A percentile compares a stretch with the other conserved stretches of the same genome.
phyloP scores from a whole-genome alignment of 37 sponge, comb jelly and placozoan genomes.

The Oscarella lobularis region DNA sequence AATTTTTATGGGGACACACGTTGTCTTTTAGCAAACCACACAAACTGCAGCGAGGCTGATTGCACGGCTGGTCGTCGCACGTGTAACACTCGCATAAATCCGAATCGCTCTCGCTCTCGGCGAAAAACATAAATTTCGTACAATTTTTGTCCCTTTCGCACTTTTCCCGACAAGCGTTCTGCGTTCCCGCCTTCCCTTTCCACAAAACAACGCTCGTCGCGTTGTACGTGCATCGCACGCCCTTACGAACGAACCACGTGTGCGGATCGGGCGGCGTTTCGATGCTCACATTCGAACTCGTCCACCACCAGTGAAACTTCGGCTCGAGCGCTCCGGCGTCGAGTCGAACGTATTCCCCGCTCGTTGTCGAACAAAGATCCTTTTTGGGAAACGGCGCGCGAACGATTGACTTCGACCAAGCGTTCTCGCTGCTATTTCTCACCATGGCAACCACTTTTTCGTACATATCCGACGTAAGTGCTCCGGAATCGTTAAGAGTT shows the following conservation, averaged over 20 bases:
- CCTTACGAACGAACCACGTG: conserved; percentile 4
- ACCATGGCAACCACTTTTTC: conserved; percentile 5
- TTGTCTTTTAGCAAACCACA: not conserved
- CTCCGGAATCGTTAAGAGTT: conserved; percentile 9
- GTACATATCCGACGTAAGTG: conserved; percentile 3
- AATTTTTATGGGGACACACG: not conserved
- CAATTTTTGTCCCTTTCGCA: conserved; percentile 7
- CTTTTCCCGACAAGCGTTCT: conserved; percentile 8
- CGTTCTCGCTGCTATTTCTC: conserved; percentile 19
- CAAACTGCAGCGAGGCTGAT: not conserved
- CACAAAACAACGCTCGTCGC: not conserved
- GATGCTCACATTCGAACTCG: not conserved
- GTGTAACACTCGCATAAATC: not conserved
- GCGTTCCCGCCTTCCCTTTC: conserved; percentile 11
- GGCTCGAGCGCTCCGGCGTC: conserved; percentile 16
- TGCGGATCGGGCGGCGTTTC: conserved; percentile 30
- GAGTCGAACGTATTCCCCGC: too few species aligned
- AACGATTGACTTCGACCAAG: conserved; percentile 17
- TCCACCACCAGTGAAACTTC: conserved; percentile 46
- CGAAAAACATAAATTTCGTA: conserved; percentile 16
- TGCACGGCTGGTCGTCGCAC: not conserved
- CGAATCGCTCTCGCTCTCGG: not conserved
- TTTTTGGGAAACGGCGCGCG: conserved; percentile 21
- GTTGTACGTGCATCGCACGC: not conserved
- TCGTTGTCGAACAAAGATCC: not conserved